Conservation (phyloP, 1,140 invertebrate species). For the Sinella curviseta region DNA sequence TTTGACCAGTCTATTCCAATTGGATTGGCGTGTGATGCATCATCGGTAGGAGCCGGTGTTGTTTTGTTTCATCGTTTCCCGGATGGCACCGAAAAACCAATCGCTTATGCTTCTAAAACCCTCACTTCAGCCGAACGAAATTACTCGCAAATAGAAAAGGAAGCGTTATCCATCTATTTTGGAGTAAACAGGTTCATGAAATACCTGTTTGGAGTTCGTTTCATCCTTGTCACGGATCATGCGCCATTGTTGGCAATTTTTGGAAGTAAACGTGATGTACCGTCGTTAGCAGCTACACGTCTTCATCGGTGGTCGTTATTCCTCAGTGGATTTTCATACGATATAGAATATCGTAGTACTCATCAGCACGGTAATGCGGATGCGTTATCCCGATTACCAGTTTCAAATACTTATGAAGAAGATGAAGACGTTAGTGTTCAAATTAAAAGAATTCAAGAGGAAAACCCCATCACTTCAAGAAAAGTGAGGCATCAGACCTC, state of each 20-base stretch:
- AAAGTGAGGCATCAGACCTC: not conserved
- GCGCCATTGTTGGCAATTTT: slow-evolving; percentile 50
- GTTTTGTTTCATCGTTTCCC: slow-evolving; percentile 42
- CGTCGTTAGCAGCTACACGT: not conserved
- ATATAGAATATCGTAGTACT: not conserved
- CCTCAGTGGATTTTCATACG: not conserved
- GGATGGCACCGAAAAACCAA: slow-evolving; percentile 46
- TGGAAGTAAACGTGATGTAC: slow-evolving; percentile 37
- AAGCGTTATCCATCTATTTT: slow-evolving; percentile 49
- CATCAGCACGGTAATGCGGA: not conserved
- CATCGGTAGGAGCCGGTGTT: slow-evolving; percentile 36
- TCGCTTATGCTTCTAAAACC: slow-evolving; percentile 45
- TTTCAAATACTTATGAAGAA: not conserved
- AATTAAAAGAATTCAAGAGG: not conserved
- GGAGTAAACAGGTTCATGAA: slow-evolving; percentile 48
- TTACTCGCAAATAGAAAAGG: slow-evolving; percentile 43
- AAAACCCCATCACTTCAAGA: slow-evolving; percentile 3
- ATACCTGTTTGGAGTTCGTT: slow-evolving; percentile 48
- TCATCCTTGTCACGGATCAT: slow-evolving; percentile 52
- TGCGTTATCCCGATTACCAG: not conserved
- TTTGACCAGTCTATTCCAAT: not conserved
- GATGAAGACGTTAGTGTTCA: not conserved
- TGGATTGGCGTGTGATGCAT: slow-evolving; percentile 40
- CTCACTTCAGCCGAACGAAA: slow-evolving; percentile 32
- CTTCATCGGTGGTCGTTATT: not conserved